Evolutionary conservation across 2,113 vertebrate species (phyloP), one percentile per base, ranked within the genome.

Genomic region (Odobenus rosmarus): DNA sequence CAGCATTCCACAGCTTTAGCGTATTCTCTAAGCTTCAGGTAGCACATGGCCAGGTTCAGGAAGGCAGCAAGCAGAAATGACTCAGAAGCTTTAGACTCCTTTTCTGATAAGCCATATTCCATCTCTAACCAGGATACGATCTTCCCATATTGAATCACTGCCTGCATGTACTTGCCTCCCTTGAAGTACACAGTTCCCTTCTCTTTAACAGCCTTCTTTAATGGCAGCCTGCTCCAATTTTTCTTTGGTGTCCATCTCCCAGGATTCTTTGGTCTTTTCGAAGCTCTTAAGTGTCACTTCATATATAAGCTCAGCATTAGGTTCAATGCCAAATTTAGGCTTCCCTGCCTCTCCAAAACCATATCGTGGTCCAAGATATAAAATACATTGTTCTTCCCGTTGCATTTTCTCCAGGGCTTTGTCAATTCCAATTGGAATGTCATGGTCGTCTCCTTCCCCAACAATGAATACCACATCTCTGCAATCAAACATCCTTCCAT

Each of bases 351-450:
- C 99, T 71, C 99, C 99, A 97, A 99, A 99, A 95, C 99, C 99
- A 13, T 99, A 99, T 98, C 99, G 99, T 96, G 99, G 99, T 96
- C 99, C 99, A 46, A 99, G 98, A 97, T 99, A 98, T 93, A 99
- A 98, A 87, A 99, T 7, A 92, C 99, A 99, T 79, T 99, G 99
- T 90, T 99, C 99, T 98, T 99, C 99, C 93, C 99, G 99, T 98
- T 99, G 99, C 99, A 99, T 99, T 97, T 99, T 99, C 98, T 99
- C 99, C 98, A 99, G 99, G 91, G 99, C 99, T 95, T 99, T 99
- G 98, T 99, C 99, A 0, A 99, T 99, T 86, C 99, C 99, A 0
- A 99, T 99, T 51, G 99, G 99, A 98, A 99, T 98, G 72, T 99
- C 99, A 3, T 99, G 99, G 94, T 99, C 99, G 95, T 99, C 99